phyloP scores from a whole-genome alignment of 2,113 vertebrate species.

The Verasper variegatus region DNA sequence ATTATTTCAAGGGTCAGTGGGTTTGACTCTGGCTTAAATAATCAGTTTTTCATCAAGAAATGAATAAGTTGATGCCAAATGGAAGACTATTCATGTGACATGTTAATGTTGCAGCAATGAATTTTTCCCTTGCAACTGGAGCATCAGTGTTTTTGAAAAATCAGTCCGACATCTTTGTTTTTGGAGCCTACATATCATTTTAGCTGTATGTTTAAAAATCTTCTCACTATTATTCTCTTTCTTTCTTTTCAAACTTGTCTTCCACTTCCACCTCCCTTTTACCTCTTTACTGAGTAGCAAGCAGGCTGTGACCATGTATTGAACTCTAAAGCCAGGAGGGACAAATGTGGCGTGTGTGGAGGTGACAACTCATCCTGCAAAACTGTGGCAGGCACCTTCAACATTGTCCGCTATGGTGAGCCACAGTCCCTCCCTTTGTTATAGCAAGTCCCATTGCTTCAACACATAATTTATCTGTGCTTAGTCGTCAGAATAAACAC shows the following conservation, averaged over 20 bases:
- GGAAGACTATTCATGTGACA: not conserved
- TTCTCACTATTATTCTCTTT: not conserved
- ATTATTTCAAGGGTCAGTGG: constrained; percentile 23
- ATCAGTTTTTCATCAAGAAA: constrained; percentile 11
- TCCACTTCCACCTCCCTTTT: not conserved
- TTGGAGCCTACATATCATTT: not conserved
- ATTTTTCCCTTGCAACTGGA: not conserved
- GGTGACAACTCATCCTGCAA: constrained; percentile 99
- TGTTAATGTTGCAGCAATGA: not conserved
- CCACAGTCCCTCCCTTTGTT: constrained; percentile 25
- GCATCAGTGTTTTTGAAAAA: not conserved
- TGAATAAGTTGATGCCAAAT: not conserved
- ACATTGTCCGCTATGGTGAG: constrained; percentile 95
- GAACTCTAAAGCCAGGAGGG: constrained; percentile 98
- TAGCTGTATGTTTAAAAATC: not conserved
- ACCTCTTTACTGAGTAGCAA: constrained; percentile 86
- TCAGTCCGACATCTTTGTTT: not conserved
- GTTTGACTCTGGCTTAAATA: constrained; percentile 15
- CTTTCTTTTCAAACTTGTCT: not conserved
- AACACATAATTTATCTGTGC: not conserved
- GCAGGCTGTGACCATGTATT: constrained; percentile 98
- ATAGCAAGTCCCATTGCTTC: not conserved
- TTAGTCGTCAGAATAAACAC: not conserved
- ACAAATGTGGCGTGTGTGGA: constrained; percentile 98
- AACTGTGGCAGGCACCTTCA: constrained; percentile 94